Evolutionary conservation across 2,888 invertebrate genomes (phyloP), one percentile per base, ranked within the genome.

Genomic region (Drosophila suboccidentalis): DNA sequence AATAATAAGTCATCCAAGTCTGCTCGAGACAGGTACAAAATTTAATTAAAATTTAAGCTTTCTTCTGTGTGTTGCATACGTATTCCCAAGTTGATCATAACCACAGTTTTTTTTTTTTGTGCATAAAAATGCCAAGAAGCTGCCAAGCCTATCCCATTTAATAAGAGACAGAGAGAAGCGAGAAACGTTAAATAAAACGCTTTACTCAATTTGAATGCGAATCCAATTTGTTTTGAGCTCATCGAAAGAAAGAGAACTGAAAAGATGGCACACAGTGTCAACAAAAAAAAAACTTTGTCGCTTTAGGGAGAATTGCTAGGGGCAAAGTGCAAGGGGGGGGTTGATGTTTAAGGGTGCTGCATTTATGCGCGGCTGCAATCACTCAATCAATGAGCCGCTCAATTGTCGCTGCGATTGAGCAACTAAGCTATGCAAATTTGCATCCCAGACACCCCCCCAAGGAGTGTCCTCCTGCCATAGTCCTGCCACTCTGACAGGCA

Each of bases 321-420:
- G 36, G 26, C 8, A 19, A 15, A 53, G 9, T 10, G 6, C 38
- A n/a, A 11, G 39, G 32, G 36, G 36, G 13, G 41, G 38, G 36
- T 17, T 43, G 59, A 44, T 67, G 61, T 61, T 63, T 72, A 65
- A 78, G 75, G 60, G 43, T 65, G 65, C 78, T 78, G 80, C 80
- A 78, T 78, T 78, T 76, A 78, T 78, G 80, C 80, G 66, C 72
- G 65, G 66, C 67, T 76, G 71, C 77, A 77, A 82, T 84, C 87
- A 87, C 74, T 82, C 84, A 87, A 88, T 88, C 84, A 84, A 80
- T 84, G 83, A 86, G 85, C 76, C 78, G 86, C 80, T 88, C 86
- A 87, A 87, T 83, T 87, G 87, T 87, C 83, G 77, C 83, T 83
- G 78, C 87, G 87, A 89, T 87, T 82, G 82, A 84, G 87, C 85